phyloP scores from a whole-genome alignment of 2,797 vertebrate genomes.

The Crocodylus rhombifer region DNA sequence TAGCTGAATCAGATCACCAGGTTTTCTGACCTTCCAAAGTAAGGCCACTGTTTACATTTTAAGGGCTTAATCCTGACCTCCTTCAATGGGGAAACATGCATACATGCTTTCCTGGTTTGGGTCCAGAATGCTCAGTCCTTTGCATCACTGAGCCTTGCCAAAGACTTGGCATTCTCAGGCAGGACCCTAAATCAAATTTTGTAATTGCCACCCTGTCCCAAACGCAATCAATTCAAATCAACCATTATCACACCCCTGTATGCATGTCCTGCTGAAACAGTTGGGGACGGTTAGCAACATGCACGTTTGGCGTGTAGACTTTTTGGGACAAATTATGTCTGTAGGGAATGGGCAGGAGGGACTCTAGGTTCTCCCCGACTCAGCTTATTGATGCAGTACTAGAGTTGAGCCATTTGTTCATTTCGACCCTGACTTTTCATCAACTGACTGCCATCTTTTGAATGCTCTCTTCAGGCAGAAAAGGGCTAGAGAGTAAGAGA shows the following conservation, averaged over 20 bases:
- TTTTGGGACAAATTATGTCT: background rate
- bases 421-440: background rate
- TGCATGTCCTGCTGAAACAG: background rate
- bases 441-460: background rate
- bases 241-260: background rate
- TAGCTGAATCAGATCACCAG: background rate
- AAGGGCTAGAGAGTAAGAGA: background rate
- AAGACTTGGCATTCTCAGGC: background rate
- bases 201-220: background rate
- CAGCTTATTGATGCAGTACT: background rate
- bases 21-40: conserved; percentile 5
- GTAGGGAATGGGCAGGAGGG: background rate
- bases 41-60: background rate
- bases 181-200: background rate
- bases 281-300: background rate
- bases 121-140: background rate
- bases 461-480: background rate
- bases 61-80: background rate
- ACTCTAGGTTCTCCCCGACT: background rate
- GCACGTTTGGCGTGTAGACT: background rate
- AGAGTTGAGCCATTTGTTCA: background rate
- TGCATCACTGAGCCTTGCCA: background rate
- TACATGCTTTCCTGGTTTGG: background rate
- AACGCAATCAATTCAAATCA: background rate
- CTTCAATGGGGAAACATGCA: background rate